These are phyloP conservation scores for Takifugu ocellatus DNA, from an alignment of 2,797 vertebrate species.

Conservation along the genomic window DNA sequence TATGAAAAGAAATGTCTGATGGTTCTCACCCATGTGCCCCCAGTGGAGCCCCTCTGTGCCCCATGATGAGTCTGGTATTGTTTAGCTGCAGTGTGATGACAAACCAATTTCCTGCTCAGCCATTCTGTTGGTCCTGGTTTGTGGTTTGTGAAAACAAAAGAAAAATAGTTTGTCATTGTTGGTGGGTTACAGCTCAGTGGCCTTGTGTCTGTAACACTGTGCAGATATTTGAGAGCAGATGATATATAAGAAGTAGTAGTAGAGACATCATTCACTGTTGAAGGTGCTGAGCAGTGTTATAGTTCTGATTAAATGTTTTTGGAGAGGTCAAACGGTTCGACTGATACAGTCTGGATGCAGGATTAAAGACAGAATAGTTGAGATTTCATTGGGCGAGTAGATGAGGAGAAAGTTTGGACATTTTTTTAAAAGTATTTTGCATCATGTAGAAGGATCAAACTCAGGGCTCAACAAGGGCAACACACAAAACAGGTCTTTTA, in stretches of 20 bases:
- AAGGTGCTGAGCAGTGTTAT: conserved; percentile 11
- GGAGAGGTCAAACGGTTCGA: conserved; percentile 21
- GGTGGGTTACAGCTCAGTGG: conserved; percentile 38
- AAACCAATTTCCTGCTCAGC: conserved; percentile 48
- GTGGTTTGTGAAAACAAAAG: conserved; percentile 27
- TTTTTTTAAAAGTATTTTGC: too few relatives aligned
- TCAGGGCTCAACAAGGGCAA: too few relatives aligned
- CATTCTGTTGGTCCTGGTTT: conserved; percentile 47
- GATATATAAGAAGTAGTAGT: conserved; percentile 36
- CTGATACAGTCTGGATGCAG: not conserved
- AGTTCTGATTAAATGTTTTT: conserved; percentile 1
- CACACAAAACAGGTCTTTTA: too few relatives aligned
- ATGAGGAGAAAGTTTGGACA: not conserved
- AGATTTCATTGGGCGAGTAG: not conserved
- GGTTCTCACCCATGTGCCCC: too few relatives aligned
- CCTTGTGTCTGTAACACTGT: conserved; percentile 44
- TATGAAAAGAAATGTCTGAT: too few relatives aligned
- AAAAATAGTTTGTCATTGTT: conserved; percentile 23
- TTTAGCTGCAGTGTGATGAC: not conserved
- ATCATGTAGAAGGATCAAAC: too few relatives aligned
- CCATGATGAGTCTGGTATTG: too few relatives aligned
- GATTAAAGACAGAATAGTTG: conserved; percentile 11
- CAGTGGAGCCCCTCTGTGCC: too few relatives aligned
- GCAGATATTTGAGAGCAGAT: conserved; percentile 40
- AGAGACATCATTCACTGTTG: conserved; percentile 28